Base-by-base conservation (phyloP, 2,797 vertebrate species). In the Trachurus trachurus region DNA sequence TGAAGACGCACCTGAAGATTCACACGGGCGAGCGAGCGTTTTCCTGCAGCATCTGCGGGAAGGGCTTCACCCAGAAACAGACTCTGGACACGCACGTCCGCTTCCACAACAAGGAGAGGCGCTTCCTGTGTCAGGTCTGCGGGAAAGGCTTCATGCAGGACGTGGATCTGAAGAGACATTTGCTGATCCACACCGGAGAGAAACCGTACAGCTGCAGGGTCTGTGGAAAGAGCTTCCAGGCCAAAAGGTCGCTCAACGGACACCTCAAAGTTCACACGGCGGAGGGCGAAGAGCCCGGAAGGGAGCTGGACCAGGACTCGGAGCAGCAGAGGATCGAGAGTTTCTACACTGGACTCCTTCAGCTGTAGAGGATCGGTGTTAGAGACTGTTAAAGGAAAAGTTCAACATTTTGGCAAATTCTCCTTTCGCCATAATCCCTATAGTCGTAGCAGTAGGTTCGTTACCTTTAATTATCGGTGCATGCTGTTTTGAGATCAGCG, bases 91-190 rank as follows among this genome's bases (percentile, higher is more conserved):
- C 83, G 0, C 92, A 93, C 9, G 83, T 89, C 5, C 89, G 90
- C 60, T 93, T 93, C 80, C 92, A 92, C 82, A 90, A 92, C 63
- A 91, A 92, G 47, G 92, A 93, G 79, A 44, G 89, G 0, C 83
- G 81, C 39, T 93, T 87, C 79, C 68, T 91, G 63, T 90, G 87
- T 2, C 92, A 91, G 87, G 87, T 92, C 0, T 93, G 92, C 0
- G 90, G 90, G 4, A 93, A 93, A n/a, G 90, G 92, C 67, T 92
- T 92, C 83, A 91, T 92, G 81, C 90, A 92, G 87, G 83, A 87
- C 1, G 87, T 91, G 52, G 92, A 92, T 78, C 84, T 92, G 61
- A 91, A 91, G 70, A 86, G 90, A 66, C 92, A 93, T 68, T 83
- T 90, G 11, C 82, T 92, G 60, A 52, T 52, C 3, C 49, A 52